Base-by-base conservation (phyloP, 2,113 vertebrate species). In the Ceratotherium simum region DNA sequence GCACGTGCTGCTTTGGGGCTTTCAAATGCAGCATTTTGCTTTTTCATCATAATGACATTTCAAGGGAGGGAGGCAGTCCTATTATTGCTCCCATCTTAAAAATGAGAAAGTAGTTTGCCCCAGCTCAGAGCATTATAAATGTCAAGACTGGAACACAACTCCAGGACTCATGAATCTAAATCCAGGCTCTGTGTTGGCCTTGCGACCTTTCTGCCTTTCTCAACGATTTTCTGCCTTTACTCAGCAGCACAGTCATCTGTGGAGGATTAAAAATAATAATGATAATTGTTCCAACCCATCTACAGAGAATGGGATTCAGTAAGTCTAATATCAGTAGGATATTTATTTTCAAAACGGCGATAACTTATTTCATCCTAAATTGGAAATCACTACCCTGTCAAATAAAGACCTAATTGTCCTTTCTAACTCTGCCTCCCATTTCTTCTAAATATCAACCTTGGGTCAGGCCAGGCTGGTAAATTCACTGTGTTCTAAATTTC, bases 101-200 rank as follows among this genome's bases (percentile, higher is more conserved):
- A 36, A 29, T 23, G 56, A 96, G 23, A 67, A 93, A 16, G 25
- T n/a, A 18, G 18, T 39, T 27, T 39, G 13, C 11, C 8, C 69
- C 25, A 65, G 31, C 18, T 21, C 8, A 21, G 4, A 25, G 13
- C 42, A 48, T 10, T 25, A 4, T 3, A 83, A 46, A 25, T 17
- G 58, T 8, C 39, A 29, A 83, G 75, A 78, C 0, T 31, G 10
- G 39, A 72, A n/a, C 27, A 27, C 23, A 36, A 39, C n/a, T 25
- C 48, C 6, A 14, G 27, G 16, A 21, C 25, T 48, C 56, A 3
- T 6, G 10, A 39, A n/a, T 62, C 48, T 16, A 17, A 54, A 13
- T 11, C 16, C 2, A 8, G 27, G 31, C 39, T 58, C 17, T 17
- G 2, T 5, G 17, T 8, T 8, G 17, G 11, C 29, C 2, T 65